These are phyloP conservation scores for Pipistrellus kuhlii DNA, from an alignment of 2,797 vertebrate species.

Conservation along the genomic window DNA sequence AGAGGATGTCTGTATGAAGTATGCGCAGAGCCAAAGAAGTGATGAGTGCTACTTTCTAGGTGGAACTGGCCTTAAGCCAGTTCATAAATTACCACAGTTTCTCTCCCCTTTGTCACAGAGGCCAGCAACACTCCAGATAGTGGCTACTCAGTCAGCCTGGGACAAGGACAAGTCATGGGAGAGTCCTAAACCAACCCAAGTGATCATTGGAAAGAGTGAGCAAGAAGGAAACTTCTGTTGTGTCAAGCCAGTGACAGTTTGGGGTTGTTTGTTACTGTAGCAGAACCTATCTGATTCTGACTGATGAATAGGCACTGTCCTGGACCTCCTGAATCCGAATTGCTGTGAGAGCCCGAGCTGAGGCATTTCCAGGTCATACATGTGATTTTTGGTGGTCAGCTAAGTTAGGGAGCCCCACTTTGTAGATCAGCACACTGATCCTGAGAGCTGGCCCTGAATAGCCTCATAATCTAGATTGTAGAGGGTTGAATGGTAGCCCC, in stretches of 20 bases:
- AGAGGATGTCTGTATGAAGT: not conserved
- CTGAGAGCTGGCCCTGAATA: not conserved
- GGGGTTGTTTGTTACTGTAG: not conserved
- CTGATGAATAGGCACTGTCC: no score
- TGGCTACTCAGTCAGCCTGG: not conserved
- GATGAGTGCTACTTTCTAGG: not conserved
- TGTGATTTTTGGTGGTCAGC: not conserved
- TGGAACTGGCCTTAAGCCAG: not conserved
- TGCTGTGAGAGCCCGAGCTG: rapidly evolving
- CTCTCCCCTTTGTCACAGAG: not conserved
- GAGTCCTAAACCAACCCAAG: not conserved
- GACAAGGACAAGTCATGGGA: not conserved
- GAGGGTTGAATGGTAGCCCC: not conserved
- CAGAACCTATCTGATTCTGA: rapidly evolving
- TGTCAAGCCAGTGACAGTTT: not conserved
- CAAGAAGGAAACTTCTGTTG: not conserved
- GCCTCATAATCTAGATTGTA: not conserved
- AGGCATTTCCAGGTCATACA: not conserved
- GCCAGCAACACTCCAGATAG: not conserved
- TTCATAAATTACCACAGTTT: not conserved
- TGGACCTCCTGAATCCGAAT: not conserved
- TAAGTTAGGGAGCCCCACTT: not conserved
- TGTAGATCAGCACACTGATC: not conserved
- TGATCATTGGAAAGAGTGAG: not conserved
- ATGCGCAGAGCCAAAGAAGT: not conserved